Conservation (phyloP, 2,797 vertebrate genomes). For the Dromococcyx pavoninus region DNA sequence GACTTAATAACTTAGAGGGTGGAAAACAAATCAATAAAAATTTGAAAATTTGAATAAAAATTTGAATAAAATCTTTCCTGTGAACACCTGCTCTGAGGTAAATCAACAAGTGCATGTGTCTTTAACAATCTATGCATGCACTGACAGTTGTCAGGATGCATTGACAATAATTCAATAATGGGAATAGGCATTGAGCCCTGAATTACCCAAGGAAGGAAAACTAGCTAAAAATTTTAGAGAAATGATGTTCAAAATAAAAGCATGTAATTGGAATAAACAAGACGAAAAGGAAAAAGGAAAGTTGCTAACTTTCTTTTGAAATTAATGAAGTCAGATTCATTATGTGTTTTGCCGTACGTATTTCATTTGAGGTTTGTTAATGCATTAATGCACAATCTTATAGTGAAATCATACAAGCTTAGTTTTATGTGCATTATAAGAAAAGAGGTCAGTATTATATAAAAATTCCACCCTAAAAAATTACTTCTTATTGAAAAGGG, state of each 20-base stretch:
- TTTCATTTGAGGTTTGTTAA: constrained; percentile 44
- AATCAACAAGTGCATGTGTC: background rate
- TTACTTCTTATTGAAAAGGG: background rate
- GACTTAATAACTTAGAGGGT: background rate
- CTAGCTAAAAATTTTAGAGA: constrained; percentile 9
- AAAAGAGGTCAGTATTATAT: background rate
- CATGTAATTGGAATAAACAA: background rate
- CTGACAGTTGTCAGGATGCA: background rate
- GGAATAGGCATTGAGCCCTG: background rate
- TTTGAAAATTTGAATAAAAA: no score
- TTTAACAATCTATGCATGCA: background rate
- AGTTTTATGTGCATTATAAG: constrained; percentile 20
- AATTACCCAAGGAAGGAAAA: constrained; percentile 18
- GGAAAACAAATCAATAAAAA: background rate
- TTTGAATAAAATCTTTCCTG: background rate
- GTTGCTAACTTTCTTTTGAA: background rate
- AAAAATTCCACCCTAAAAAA: background rate
- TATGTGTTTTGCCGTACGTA: constrained; percentile 24
- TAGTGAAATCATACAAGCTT: background rate
- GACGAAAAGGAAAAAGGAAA: background rate
- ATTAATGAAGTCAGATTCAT: constrained; percentile 25
- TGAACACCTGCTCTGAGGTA: background rate
- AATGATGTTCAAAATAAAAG: constrained; percentile 44
- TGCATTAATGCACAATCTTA: background rate
- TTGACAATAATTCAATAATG: background rate